Percentiles rank a stretch among this genome's conserved stretches.
Conservation (phyloP, 2,797 vertebrate genomes). For the Mus caroli region DNA sequence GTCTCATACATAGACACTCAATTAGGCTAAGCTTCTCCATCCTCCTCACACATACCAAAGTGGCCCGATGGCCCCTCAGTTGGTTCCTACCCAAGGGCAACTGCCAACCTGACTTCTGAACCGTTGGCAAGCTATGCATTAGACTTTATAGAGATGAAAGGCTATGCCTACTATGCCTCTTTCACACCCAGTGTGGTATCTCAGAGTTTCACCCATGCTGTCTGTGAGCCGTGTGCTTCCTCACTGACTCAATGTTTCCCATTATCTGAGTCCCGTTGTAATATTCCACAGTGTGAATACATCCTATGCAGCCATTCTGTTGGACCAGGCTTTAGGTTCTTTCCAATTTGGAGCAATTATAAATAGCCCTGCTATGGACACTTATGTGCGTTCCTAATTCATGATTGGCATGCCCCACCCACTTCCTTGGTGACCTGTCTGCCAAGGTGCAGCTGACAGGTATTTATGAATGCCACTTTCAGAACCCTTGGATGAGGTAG, state of each 20-base stretch:
- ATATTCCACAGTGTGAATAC: neutral
- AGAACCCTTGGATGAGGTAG: conserved; percentile 10
- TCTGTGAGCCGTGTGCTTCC: neutral
- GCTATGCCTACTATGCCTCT: neutral
- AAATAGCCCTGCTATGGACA: neutral
- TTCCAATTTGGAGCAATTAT: neutral
- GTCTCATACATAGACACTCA: neutral
- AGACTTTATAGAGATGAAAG: neutral
- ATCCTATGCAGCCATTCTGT: neutral
- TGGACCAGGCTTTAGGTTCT: neutral
- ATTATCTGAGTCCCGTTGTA: conserved; percentile 24
- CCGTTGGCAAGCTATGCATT: neutral
- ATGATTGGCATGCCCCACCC: neutral
- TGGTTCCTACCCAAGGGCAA: neutral
- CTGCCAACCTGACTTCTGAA: neutral
- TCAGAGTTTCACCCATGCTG: neutral
- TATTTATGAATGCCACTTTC: neutral
- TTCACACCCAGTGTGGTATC: neutral
- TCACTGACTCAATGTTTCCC: neutral
- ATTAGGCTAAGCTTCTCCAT: neutral
- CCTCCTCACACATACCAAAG: neutral
- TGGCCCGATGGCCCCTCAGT: neutral
- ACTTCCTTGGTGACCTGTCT: neutral
- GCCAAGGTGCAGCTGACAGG: neutral
- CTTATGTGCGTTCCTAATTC: neutral